Percentiles rank a stretch among this genome's conserved stretches.
Evolutionary conservation across 2,888 invertebrate genomes (phyloP).

Genomic region (Lithophane semibrunnea): DNA sequence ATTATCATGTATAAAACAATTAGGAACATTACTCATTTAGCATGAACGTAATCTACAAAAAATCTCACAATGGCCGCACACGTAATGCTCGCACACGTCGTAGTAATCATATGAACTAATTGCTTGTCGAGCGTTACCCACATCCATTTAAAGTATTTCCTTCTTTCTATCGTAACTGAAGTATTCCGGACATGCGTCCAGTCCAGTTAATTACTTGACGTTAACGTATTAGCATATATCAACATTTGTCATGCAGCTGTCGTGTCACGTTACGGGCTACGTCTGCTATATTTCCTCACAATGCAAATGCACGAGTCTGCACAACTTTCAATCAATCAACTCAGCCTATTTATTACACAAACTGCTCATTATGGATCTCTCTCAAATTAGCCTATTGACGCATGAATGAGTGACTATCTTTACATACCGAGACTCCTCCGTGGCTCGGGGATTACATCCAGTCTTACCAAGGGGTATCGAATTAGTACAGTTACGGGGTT

Average conservation of each 20-base stretch:
- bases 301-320: not conserved
- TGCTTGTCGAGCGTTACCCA: constrained; percentile 52
- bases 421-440: no score
- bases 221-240: constrained; percentile 38
- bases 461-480: no score
- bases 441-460: no score
- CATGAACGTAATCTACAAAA: constrained; percentile 53
- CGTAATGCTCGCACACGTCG: constrained; percentile 52
- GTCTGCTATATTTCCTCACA: constrained; percentile 10
- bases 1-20: constrained; percentile 34
- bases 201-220: constrained; percentile 45
- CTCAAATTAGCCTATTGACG: not conserved
- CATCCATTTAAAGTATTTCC: constrained; percentile 62
- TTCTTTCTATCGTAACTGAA: constrained; percentile 53
- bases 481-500: no score
- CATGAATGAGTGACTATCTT: not conserved
- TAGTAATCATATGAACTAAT: constrained; percentile 56
- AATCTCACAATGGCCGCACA: constrained; percentile 58
- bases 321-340: constrained; percentile 2
- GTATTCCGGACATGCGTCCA: constrained; percentile 57
- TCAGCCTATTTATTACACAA: not conserved
- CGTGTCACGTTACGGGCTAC: not conserved
- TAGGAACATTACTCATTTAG: constrained; percentile 48
- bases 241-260: constrained; percentile 38
- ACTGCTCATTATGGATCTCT: not conserved